These are phyloP conservation scores for Cacoxenus indagator DNA, from an alignment of 2,888 invertebrate species.

Conservation along the genomic window DNA sequence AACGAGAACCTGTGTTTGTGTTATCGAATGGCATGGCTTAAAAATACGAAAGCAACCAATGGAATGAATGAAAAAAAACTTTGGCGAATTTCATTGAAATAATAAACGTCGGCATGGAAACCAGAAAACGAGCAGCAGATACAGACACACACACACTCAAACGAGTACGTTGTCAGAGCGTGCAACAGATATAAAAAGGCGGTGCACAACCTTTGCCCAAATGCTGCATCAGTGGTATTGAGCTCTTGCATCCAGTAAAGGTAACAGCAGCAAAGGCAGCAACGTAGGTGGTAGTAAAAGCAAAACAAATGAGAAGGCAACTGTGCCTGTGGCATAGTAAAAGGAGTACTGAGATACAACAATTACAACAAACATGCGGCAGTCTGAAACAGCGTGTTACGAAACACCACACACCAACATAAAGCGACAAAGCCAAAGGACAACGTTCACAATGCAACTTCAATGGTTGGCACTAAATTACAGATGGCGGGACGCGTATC, in stretches of 20 bases:
- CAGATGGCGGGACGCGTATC: conserved; percentile 6
- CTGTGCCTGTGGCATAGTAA: not conserved
- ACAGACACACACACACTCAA: too few relatives aligned
- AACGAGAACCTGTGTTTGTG: not conserved
- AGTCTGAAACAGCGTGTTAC: not conserved
- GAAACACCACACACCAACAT: not conserved
- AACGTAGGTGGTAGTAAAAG: too few relatives aligned
- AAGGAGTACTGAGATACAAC: not conserved
- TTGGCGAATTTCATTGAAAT: not conserved
- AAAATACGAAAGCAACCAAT: not conserved
- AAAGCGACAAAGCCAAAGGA: not conserved
- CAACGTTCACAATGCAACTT: not conserved
- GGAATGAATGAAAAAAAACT: not conserved
- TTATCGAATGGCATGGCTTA: not conserved
- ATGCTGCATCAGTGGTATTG: not conserved
- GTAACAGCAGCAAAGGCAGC: not conserved
- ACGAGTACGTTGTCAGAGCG: too few relatives aligned
- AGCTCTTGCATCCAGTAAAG: not conserved
- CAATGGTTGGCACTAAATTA: not conserved
- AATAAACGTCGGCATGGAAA: too few relatives aligned
- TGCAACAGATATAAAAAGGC: not conserved
- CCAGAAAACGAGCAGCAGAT: too few relatives aligned
- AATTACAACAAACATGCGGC: not conserved
- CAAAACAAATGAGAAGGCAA: not conserved
- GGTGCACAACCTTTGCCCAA: not conserved